Evolutionary conservation across 2,888 invertebrate genomes (phyloP), one percentile per base, ranked within the genome.

Genomic region (Drosophila lutescens): DNA sequence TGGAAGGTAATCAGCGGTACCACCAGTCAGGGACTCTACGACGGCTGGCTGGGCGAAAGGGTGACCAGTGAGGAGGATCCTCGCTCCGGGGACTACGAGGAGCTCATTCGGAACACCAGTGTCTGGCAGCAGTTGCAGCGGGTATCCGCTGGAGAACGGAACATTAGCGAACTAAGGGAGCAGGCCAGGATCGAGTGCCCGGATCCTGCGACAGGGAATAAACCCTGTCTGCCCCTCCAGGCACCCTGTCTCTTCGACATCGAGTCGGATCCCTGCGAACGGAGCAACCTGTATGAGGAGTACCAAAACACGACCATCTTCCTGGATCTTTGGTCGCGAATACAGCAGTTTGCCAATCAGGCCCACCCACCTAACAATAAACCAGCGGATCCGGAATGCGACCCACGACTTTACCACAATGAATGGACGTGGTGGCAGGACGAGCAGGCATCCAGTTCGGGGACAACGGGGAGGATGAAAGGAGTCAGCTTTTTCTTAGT

Each of bases 341-440:
- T 95, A 0, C 74, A 91, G 20, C 91, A 93, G 51, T 92, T 93
- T 62, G 90, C 92, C 9, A 82, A 90, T 49, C 91, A 92, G 0
- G 92, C 93, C 0, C 78, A 93, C 41, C 89, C 92, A 5, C 92
- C 93, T 0, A 81, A 76, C 13, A 92, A 92, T 44, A 94, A 94
- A 78, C 83, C 93, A 0, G 80, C 89, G 2, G 95, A 95, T 89
- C 92, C 93, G 0, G 91, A 90, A 2, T 93, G 94, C 6, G 92
- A 95, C 91, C 95, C 95, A 0, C 82, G 78, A 0, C 82, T 91
- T 9, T 94, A 93, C 91, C 93, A 94, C 62, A 91, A 92, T 47
- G 94, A 94, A 1, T 95, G 95, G 95, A 93, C 93, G 3, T 93
- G 93, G 88, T 95, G 95, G 95, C 89, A 91, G 78, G 94, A 94